Evolutionary conservation across 2,797 vertebrate species (phyloP).

Genomic region (Neosilurus hyrtlii): DNA sequence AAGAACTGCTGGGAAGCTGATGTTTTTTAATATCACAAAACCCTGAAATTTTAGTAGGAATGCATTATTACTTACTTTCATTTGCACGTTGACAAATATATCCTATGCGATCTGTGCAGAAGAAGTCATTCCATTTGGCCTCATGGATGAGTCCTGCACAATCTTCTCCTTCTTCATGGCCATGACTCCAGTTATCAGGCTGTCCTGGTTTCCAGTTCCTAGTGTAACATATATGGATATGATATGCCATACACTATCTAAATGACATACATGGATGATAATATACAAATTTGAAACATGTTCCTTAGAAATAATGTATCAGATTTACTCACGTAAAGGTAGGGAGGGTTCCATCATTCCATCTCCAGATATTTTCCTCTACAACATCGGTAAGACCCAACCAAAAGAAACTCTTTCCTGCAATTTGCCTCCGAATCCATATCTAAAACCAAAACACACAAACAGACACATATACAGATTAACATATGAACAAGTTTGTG

Average conservation of each 20-base stretch:
- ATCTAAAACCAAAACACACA: conserved; percentile 66
- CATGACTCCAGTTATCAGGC: conserved; percentile 93
- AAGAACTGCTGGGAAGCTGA: too few relatives aligned
- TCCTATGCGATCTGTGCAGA: conserved; percentile 87
- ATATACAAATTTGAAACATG: not conserved
- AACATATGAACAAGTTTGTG: not conserved
- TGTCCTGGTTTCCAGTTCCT: conserved; percentile 96
- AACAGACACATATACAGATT: not conserved
- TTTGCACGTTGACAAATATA: conserved; percentile 90
- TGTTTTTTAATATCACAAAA: not conserved
- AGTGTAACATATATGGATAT: conserved; percentile 27
- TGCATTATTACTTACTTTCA: conserved; percentile 77
- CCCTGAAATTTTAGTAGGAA: too few relatives aligned
- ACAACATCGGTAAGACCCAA: conserved; percentile 87
- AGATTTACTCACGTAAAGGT: conserved; percentile 78
- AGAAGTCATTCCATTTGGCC: conserved; percentile 95
- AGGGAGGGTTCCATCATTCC: conserved; percentile 85
- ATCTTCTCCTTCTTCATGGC: conserved; percentile 86
- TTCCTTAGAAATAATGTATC: not conserved
- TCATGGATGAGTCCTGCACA: conserved; percentile 88
- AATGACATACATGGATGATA: conserved; percentile 3
- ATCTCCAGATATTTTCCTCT: conserved; percentile 88
- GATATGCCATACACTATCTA: not conserved
- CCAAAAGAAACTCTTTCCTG: conserved; percentile 88
- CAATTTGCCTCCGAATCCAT: conserved; percentile 83